phyloP scores from a whole-genome alignment of 2,888 invertebrate genomes.

The Epinotia brunnichana region DNA sequence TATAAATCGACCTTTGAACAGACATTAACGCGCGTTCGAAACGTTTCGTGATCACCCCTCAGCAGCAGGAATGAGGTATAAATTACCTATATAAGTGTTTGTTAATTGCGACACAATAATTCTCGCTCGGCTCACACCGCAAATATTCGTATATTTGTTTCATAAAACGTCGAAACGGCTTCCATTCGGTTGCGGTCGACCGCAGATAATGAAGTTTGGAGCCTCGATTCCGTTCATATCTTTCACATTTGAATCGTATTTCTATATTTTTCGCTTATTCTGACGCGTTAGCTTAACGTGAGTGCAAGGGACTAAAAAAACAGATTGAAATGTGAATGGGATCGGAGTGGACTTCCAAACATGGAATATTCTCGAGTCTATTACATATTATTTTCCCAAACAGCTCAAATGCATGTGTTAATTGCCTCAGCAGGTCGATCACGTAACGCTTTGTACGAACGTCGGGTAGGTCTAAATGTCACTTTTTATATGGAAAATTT shows the following conservation, averaged over 20 bases:
- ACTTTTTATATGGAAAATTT: too few relatives aligned
- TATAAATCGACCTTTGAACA: too few relatives aligned
- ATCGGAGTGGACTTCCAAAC: background rate
- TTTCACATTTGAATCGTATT: background rate
- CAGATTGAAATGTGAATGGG: background rate
- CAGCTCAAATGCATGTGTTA: background rate
- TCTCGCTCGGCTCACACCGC: background rate
- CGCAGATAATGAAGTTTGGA: conserved; percentile 1
- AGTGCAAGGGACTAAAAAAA: background rate
- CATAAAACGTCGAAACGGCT: conserved; percentile 2
- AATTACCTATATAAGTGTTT: background rate
- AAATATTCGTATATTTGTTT: background rate
- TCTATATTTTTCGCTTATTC: background rate
- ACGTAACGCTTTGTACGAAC: too few relatives aligned
- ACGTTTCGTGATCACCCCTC: too few relatives aligned
- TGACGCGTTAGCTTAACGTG: background rate
- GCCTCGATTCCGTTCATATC: background rate
- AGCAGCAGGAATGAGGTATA: too few relatives aligned
- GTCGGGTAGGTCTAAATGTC: too few relatives aligned
- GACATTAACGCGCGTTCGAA: too few relatives aligned
- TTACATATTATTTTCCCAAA: background rate
- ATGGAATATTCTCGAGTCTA: background rate
- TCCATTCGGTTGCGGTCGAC: background rate
- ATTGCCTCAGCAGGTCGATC: too few relatives aligned
- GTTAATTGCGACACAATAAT: conserved; percentile 4